Conservation (phyloP, 2,113 vertebrate species). For the Megaleporinus macrocephalus region DNA sequence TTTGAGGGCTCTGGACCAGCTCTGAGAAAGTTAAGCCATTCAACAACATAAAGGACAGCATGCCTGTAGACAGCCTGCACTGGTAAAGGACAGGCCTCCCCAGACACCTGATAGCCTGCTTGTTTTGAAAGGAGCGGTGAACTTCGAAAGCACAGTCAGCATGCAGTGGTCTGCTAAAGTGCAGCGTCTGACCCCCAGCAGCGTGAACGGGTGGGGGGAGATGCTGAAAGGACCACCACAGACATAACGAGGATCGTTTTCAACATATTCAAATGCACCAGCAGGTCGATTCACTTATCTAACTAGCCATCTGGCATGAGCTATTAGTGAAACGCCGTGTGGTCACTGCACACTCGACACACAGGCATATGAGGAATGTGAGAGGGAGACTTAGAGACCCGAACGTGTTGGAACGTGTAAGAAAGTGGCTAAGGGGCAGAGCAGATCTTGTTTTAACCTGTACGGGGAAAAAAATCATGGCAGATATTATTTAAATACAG, state of each 20-base stretch:
- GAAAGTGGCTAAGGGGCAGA: too few species aligned
- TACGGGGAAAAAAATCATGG: too few species aligned
- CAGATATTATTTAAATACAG: too few species aligned
- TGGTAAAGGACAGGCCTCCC: background rate
- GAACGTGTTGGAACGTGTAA: background rate
- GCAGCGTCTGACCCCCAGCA: background rate
- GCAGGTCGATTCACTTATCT: conserved; percentile 4
- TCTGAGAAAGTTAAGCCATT: background rate
- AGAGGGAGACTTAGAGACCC: background rate
- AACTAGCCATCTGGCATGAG: conserved; percentile 42
- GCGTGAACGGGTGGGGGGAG: background rate
- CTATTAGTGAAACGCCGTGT: conserved; percentile 20
- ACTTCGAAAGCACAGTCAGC: background rate
- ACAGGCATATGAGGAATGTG: background rate
- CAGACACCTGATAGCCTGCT: conserved; percentile 1
- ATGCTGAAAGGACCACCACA: background rate
- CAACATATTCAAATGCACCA: background rate
- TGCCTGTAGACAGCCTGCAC: background rate
- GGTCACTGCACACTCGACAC: background rate
- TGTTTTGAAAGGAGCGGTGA: conserved; percentile 7
- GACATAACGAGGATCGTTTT: conserved; percentile 23
- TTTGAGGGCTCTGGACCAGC: background rate
- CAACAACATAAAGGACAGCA: background rate
- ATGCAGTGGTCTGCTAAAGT: background rate
- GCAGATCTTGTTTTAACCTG: too few species aligned